Evolutionary conservation across 2,113 vertebrate genomes (phyloP).

Genomic region (Anarhynchus alexandrinus): DNA sequence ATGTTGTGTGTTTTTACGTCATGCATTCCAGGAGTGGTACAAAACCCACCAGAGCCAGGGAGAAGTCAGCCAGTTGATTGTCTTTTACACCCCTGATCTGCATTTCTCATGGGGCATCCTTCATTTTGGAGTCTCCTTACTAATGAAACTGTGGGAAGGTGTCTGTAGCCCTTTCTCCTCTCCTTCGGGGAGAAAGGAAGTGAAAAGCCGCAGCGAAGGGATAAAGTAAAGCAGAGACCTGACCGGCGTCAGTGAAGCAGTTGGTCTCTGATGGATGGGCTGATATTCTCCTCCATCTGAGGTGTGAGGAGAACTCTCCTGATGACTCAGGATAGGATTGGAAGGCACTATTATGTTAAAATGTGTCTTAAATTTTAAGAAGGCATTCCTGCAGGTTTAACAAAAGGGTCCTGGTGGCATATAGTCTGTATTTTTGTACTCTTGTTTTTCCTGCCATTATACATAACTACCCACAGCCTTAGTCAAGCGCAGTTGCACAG

Average conservation of each 20-base stretch:
- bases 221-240: not conserved
- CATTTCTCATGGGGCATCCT: not conserved
- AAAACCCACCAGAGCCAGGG: not conserved
- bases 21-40: not conserved
- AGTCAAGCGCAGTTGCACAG: not conserved
- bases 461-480: not conserved
- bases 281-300: not conserved
- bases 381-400: not conserved
- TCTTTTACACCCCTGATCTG: not conserved
- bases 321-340: not conserved
- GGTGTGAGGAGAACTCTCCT: not conserved
- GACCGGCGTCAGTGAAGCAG: not conserved
- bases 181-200: not conserved
- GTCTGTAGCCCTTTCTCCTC: not conserved
- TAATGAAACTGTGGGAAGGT: not conserved
- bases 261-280: not conserved
- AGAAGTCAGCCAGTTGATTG: not conserved
- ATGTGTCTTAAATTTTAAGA: not conserved
- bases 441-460: not conserved
- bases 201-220: not conserved
- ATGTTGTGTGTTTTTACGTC: not conserved
- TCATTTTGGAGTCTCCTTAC: not conserved
- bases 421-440: not conserved
- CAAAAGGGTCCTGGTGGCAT: not conserved
- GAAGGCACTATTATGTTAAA: not conserved